Evolutionary conservation across 2,888 invertebrate species (phyloP), one percentile per base, ranked within the genome.

Genomic region (Parascotia fuliginaria): DNA sequence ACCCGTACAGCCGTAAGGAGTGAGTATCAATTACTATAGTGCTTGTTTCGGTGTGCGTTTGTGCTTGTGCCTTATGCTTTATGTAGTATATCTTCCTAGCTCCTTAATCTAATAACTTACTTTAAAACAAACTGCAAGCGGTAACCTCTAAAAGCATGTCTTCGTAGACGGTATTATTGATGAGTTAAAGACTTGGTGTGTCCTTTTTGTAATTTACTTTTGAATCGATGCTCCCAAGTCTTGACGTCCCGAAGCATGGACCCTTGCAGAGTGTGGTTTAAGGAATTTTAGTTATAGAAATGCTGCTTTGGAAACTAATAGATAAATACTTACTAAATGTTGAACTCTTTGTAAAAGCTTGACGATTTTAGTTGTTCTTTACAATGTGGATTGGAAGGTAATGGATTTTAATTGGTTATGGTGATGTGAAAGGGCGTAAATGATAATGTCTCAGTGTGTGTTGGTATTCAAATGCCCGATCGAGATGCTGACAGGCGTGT

Each of bases 401-500:
- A 92, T 87, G 83, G 83, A 83, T 88, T 91, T 90, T 85, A 84
- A 84, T 89, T 91, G 89, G 88, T 89, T 87, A 81, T 90, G 89
- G 82, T 85, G 87, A 88, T 89, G 84, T 89, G 85, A 86, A 89
- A 88, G 89, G 87, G 86, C 86, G 87, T 87, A 83, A 79, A 85
- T 84, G 81, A 83, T 83, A 70, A 79, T 83, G 79, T 83, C 76
- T 87, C 82, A 85, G 89, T 91, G 91, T 94, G 94, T 94, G 94
- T 95, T 95, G 94, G 94, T 94, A 94, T 94, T 94, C 94, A 94
- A 95, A 94, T 94, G 94, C 92, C 90, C 92, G 92, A 92, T 90
- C 89, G 90, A 87, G 89, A 90, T 90, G 92, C 91, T 91, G 90
- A 87, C 77, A 77, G 85, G 86, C 85, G 85, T 72, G 75, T 76